Evolutionary conservation across 2,888 invertebrate species (phyloP).

Genomic region (Amphipoea lucens): DNA sequence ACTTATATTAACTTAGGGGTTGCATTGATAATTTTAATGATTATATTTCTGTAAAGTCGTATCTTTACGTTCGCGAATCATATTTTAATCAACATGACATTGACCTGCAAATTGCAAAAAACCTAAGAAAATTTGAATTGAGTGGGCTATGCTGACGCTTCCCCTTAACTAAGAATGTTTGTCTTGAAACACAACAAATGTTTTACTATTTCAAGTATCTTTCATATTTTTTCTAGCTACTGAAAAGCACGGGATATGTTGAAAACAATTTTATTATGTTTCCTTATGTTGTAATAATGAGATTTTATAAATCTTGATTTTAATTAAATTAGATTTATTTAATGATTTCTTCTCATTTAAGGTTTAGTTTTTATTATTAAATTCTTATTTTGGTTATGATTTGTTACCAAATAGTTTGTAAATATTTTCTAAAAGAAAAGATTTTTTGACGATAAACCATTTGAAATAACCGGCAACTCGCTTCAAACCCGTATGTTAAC

Average conservation of each 20-base stretch:
- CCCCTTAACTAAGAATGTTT: background rate
- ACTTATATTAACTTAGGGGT: too few species aligned
- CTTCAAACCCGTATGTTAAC: background rate
- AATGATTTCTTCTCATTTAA: slow-evolving; percentile 55
- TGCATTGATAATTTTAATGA: too few species aligned
- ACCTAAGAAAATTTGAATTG: background rate
- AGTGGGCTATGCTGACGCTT: background rate
- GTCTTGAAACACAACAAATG: background rate
- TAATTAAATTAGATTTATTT: slow-evolving; percentile 54
- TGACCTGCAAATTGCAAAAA: background rate
- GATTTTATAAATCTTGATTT: slow-evolving; percentile 68
- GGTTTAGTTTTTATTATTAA: slow-evolving; percentile 49
- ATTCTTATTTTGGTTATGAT: slow-evolving; percentile 61
- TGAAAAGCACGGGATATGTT: slow-evolving; percentile 6
- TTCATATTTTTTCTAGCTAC: background rate
- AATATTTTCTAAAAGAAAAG: slow-evolving; percentile 60
- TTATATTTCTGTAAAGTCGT: too few species aligned
- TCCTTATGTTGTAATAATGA: slow-evolving; percentile 35
- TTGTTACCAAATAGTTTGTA: slow-evolving; percentile 73
- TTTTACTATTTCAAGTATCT: background rate
- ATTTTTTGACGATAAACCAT: background rate
- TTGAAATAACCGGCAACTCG: slow-evolving; percentile 16
- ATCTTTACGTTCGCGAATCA: background rate
- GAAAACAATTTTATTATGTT: slow-evolving; percentile 18
- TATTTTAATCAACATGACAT: background rate